A percentile compares a stretch with the other conserved stretches of the same genome.
phyloP scores from a whole-genome alignment of 37 sponge, comb jelly and placozoan species.

The Chondrosia reniformis region DNA sequence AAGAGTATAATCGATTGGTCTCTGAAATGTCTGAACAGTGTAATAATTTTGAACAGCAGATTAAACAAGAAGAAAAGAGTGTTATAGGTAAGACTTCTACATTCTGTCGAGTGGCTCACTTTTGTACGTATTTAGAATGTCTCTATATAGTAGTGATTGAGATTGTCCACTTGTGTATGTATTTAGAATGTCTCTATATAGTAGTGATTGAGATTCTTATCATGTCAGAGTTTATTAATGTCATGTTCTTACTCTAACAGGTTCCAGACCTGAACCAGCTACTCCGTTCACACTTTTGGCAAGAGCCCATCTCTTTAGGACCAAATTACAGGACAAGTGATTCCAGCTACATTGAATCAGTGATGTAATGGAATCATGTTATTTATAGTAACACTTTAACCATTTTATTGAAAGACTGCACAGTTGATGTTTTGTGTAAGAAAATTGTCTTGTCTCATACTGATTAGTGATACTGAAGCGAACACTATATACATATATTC shows the following conservation, averaged over 20 bases:
- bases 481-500: too few species aligned
- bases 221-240: neutral
- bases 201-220: neutral
- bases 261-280: neutral
- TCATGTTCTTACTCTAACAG: neutral
- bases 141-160: neutral
- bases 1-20: slow-evolving; percentile 3
- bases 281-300: slow-evolving; percentile 14
- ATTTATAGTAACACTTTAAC: too few species aligned
- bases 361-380: too few species aligned
- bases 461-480: too few species aligned
- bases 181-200: neutral
- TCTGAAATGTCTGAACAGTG: slow-evolving; percentile 3
- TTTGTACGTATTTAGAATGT: too few species aligned
- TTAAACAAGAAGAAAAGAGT: neutral
- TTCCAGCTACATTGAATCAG: too few species aligned
- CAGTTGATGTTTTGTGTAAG: too few species aligned
- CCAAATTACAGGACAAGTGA: neutral
- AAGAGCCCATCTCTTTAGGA: neutral
- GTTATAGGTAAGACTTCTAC: neutral
- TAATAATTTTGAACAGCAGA: neutral
- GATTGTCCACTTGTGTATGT: too few species aligned
- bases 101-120: too few species aligned
- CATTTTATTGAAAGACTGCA: too few species aligned
- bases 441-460: too few species aligned